Evolutionary conservation across 1,140 invertebrate genomes (phyloP).

Genomic region (Eupristina koningsbergeri): DNA sequence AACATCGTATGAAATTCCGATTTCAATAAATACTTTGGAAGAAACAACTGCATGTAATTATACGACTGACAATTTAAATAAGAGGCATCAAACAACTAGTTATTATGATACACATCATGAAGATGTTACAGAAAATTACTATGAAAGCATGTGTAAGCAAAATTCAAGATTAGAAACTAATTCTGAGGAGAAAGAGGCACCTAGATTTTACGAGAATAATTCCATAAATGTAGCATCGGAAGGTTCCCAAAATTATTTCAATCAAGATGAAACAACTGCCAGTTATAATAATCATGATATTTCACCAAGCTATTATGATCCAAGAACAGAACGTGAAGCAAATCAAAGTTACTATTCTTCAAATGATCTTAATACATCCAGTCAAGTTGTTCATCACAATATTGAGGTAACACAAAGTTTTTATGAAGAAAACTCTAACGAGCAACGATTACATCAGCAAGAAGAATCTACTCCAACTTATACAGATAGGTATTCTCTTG

Average conservation of each 20-base stretch:
- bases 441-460: conserved; percentile 59
- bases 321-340: conserved; percentile 63
- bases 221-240: conserved; percentile 59
- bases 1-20: conserved; percentile 67
- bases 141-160: conserved; percentile 60
- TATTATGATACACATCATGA: conserved; percentile 64
- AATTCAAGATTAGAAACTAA: conserved; percentile 60
- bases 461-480: conserved; percentile 69
- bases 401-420: conserved; percentile 69
- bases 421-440: conserved; percentile 63
- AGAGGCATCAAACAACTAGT: conserved; percentile 64
- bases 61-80: conserved; percentile 66
- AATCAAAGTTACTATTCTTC: conserved; percentile 68
- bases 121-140: conserved; percentile 66
- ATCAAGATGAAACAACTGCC: conserved; percentile 62
- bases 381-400: conserved; percentile 60
- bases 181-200: conserved; percentile 63
- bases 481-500: conserved; percentile 65
- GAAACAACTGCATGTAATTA: conserved; percentile 68
- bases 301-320: conserved; percentile 66
- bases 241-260: conserved; percentile 68
- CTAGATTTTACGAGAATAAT: conserved; percentile 65
- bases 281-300: conserved; percentile 66
- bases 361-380: conserved; percentile 59
- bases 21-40: conserved; percentile 68